Evolutionary conservation across 2,797 vertebrate species (phyloP).

Genomic region (Cichlasoma orientale): DNA sequence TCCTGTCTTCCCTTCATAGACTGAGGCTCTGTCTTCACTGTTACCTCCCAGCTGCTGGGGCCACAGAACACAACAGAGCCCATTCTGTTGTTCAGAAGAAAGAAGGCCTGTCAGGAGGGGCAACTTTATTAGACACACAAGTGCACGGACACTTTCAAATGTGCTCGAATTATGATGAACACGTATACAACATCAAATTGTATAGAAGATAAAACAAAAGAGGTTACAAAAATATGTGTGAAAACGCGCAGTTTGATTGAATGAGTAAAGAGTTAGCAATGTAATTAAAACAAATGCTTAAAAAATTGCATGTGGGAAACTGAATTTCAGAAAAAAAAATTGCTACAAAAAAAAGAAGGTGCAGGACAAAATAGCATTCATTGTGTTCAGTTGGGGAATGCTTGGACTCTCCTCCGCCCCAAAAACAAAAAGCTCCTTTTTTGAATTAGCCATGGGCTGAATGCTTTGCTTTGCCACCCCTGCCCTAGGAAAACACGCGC

Average conservation of each 20-base stretch:
- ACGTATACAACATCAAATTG: conserved; percentile 74
- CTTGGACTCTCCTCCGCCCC: conserved; percentile 86
- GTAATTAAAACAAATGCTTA: background rate
- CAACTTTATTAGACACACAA: conserved; percentile 91
- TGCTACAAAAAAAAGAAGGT: conserved; percentile 82
- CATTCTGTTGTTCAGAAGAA: conserved; percentile 92
- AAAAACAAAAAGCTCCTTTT: conserved; percentile 97
- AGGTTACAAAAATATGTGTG: background rate
- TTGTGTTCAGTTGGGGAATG: conserved; percentile 93
- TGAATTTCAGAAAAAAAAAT: conserved; percentile 79
- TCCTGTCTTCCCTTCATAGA: conserved; percentile 80
- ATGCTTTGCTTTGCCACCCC: conserved; percentile 98
- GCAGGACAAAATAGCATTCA: conserved; percentile 92
- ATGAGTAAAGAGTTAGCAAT: background rate
- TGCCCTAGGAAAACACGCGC: conserved; percentile 97
- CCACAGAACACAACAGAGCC: conserved; percentile 89
- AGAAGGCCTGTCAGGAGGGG: conserved; percentile 85
- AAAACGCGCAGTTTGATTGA: background rate
- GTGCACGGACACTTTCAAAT: conserved; percentile 89
- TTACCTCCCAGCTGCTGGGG: conserved; percentile 91
- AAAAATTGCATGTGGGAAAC: background rate
- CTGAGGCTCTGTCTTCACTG: conserved; percentile 88
- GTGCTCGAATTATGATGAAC: conserved; percentile 86
- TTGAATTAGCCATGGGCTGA: conserved; percentile 88
- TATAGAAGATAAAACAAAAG: conserved; percentile 11